Conservation (phyloP, 2,113 vertebrate genomes). For the Vulpes lagopus region DNA sequence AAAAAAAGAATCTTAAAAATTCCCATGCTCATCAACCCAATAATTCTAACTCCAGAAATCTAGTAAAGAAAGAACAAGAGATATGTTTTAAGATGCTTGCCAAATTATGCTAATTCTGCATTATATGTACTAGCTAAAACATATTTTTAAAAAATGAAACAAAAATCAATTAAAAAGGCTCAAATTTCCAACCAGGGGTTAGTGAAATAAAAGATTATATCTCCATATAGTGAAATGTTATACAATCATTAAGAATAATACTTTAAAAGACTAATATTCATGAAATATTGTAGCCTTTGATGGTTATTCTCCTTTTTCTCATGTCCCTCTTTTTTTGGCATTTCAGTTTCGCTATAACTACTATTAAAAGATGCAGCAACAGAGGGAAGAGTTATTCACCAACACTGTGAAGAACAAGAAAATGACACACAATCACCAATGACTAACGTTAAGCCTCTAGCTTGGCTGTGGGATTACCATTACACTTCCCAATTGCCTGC, state of each 20-base stretch:
- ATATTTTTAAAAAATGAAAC: not conserved
- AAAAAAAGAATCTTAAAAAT: not conserved
- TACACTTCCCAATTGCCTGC: constrained; percentile 28
- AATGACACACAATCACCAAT: not conserved
- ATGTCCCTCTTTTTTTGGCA: not conserved
- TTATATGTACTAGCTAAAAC: not conserved
- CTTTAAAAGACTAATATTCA: not conserved
- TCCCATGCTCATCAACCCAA: not conserved
- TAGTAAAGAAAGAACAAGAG: constrained; percentile 29
- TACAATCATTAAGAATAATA: not conserved
- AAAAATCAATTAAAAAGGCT: not conserved
- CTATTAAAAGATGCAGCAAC: not conserved
- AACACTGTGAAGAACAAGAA: constrained; percentile 11
- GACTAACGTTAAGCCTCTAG: constrained; percentile 21
- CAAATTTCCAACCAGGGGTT: not conserved
- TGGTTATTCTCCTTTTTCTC: not conserved
- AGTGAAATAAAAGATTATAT: constrained; percentile 28
- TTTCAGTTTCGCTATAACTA: constrained; percentile 19
- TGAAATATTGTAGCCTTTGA: not conserved
- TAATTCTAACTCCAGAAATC: constrained; percentile 1
- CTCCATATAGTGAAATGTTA: not conserved
- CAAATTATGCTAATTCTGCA: not conserved
- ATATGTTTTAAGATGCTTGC: not conserved
- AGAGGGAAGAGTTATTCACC: constrained; percentile 34
- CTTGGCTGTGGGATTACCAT: constrained; percentile 19